These are phyloP conservation scores for Lepetodrilus schrolli DNA, from an alignment of 2,888 invertebrate genomes.

Conservation along the genomic window DNA sequence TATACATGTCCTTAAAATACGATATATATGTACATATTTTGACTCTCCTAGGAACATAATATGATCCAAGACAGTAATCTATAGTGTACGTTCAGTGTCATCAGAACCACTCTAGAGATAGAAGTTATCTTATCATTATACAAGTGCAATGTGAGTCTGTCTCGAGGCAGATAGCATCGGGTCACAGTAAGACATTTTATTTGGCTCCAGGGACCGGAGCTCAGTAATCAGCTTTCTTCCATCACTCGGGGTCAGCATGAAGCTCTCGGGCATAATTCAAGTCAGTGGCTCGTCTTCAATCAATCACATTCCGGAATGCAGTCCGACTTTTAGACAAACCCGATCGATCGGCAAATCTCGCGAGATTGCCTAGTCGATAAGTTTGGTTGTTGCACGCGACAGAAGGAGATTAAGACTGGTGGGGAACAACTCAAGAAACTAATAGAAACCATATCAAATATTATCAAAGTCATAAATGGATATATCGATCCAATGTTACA, in stretches of 20 bases:
- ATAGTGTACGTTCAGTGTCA: too few relatives aligned
- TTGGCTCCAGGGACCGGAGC: not conserved
- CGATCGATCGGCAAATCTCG: conserved; percentile 26
- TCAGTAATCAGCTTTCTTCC: conserved; percentile 10
- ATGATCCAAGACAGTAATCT: too few relatives aligned
- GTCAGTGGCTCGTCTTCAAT: conserved; percentile 23
- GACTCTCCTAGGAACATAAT: too few relatives aligned
- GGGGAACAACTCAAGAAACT: conserved; percentile 22
- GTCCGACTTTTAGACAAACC: conserved; percentile 25
- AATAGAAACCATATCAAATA: conserved; percentile 26
- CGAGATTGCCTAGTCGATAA: conserved; percentile 23
- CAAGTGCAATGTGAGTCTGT: not conserved
- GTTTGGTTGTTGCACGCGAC: conserved; percentile 18
- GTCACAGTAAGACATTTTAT: not conserved
- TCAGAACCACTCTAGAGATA: not conserved
- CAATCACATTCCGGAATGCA: conserved; percentile 23
- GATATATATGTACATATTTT: too few relatives aligned
- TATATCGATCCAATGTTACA: not conserved
- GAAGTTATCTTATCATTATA: not conserved
- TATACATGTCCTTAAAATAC: too few relatives aligned
- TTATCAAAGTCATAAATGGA: conserved; percentile 25
- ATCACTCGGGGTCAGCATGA: not conserved
- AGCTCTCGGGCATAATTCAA: conserved; percentile 22
- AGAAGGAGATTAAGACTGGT: conserved; percentile 13
- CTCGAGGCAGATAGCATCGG: not conserved